These are phyloP conservation scores for Hozukius guyotensis DNA, from an alignment of 2,797 vertebrate genomes.

Conservation along the genomic window DNA sequence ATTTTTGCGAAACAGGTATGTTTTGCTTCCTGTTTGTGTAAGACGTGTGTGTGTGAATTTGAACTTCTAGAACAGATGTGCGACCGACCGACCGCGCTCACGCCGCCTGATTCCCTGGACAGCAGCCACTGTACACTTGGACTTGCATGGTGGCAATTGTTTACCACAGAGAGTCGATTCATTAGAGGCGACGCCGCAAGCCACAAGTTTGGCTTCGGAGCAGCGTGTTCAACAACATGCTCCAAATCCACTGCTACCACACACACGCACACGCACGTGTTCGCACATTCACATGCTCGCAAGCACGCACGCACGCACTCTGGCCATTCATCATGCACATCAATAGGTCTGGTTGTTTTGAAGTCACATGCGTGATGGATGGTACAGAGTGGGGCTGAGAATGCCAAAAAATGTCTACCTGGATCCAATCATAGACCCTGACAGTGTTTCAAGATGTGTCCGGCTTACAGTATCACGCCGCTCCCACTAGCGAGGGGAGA, in stretches of 20 bases:
- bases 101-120: neutral
- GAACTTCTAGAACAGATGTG: conserved; percentile 23
- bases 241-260: conserved; percentile 13
- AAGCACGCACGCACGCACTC: neutral
- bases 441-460: conserved; percentile 54
- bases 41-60: neutral
- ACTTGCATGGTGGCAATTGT: conserved; percentile 7
- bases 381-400: conserved; percentile 38
- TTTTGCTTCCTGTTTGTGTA: conserved; percentile 1
- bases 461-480: conserved; percentile 22
- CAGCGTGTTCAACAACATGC: conserved; percentile 4
- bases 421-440: conserved; percentile 49
- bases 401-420: conserved; percentile 66
- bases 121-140: conserved; percentile 37
- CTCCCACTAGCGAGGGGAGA: neutral
- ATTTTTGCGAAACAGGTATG: conserved; percentile 72
- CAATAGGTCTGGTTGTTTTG: conserved; percentile 42
- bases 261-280: neutral
- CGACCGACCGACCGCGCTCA: neutral
- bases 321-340: conserved; percentile 43
- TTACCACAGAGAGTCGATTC: conserved; percentile 38
- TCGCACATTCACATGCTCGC: neutral
- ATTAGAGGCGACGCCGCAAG: conserved; percentile 50
- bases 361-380: conserved; percentile 60
- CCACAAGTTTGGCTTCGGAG: conserved; percentile 57